Conservation (phyloP, 1,140 invertebrate species). For the Papilio helenus region DNA sequence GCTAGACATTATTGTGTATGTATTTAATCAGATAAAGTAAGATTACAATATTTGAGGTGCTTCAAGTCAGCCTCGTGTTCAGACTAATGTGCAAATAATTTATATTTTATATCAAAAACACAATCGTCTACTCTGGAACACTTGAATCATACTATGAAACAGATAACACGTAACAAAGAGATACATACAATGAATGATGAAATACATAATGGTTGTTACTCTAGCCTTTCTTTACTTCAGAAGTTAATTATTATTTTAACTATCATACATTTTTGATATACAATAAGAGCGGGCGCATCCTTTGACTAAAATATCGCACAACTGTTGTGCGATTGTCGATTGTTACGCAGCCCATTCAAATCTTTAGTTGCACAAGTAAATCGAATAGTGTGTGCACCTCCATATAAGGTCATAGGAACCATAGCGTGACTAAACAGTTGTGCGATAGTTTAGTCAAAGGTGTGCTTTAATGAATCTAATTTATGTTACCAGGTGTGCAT, state of each 20-base stretch:
- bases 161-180: background rate
- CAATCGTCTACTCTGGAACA: background rate
- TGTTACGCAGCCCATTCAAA: too few species aligned
- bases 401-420: too few species aligned
- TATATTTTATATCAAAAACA: background rate
- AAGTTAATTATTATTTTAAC: too few species aligned
- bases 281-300: too few species aligned
- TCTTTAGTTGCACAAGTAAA: too few species aligned
- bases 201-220: background rate
- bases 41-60: background rate
- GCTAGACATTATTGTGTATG: background rate
- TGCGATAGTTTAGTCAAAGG: too few species aligned
- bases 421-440: too few species aligned
- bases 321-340: too few species aligned
- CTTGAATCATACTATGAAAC: slow-evolving; percentile 1
- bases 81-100: background rate
- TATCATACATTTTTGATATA: too few species aligned
- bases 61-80: background rate
- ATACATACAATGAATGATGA: background rate
- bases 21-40: background rate
- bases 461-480: background rate
- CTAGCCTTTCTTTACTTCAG: too few species aligned
- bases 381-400: too few species aligned
- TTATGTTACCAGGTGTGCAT: slow-evolving; percentile 81
- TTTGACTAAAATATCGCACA: too few species aligned